Evolutionary conservation across 2,888 invertebrate genomes (phyloP).

Genomic region (Luperina nickerlii): DNA sequence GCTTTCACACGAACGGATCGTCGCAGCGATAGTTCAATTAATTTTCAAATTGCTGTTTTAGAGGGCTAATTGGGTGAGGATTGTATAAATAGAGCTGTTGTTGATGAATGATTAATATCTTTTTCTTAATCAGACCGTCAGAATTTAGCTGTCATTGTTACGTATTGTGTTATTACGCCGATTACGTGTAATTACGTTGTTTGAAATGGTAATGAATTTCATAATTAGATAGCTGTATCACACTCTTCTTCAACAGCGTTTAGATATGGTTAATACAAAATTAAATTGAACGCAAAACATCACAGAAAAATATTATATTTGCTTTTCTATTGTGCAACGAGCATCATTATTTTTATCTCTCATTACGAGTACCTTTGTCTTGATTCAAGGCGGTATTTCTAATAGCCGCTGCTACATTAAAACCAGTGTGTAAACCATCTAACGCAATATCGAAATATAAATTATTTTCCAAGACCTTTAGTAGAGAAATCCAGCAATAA

Average conservation of each 20-base stretch:
- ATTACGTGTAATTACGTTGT: constrained; percentile 29
- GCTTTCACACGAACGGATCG: constrained; percentile 63
- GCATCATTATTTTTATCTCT: constrained; percentile 4
- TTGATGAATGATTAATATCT: constrained; percentile 41
- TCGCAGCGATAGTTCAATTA: constrained; percentile 64
- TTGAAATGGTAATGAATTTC: constrained; percentile 22
- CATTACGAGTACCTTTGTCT: neutral
- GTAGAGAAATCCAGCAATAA: constrained; percentile 81
- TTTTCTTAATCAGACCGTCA: constrained; percentile 29
- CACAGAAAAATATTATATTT: neutral
- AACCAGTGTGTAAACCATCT: constrained; percentile 60
- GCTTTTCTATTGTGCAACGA: neutral
- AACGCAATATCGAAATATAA: constrained; percentile 71
- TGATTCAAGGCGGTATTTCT: neutral
- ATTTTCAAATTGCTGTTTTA: constrained; percentile 55
- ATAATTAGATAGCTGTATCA: constrained; percentile 16
- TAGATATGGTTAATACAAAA: neutral
- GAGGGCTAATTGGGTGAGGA: constrained; percentile 45
- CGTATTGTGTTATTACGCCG: neutral
- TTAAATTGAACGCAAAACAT: neutral
- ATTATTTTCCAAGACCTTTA: constrained; percentile 79
- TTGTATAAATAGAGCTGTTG: constrained; percentile 40
- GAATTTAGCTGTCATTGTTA: constrained; percentile 24
- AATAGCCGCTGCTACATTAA: constrained; percentile 14
- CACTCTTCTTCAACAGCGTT: neutral